Evolutionary conservation across 2,113 vertebrate genomes (phyloP), one percentile per base, ranked within the genome.

Genomic region (Muscicapa adusta): DNA sequence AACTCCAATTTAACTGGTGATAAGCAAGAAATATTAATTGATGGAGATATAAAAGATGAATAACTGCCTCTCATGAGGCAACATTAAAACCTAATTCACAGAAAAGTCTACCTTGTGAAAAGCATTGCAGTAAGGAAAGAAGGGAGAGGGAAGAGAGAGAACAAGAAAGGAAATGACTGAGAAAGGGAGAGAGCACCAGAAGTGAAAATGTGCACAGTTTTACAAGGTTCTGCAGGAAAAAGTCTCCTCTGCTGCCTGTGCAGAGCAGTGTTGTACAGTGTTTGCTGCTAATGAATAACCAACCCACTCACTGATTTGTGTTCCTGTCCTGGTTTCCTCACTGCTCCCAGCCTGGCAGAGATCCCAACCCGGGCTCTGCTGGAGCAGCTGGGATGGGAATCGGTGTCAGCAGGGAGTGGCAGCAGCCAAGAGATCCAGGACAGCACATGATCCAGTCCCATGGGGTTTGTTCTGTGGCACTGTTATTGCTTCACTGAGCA

Each of bases 1-100:
- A 96, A 87, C 33, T 89, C 89, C 40, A 78, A 57, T 91, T 96
- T 93, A 74, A 75, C 18, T 78, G 74, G 70, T 82, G 89, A 89
- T 85, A 89, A 94, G 65, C 23, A 33, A 89, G 87, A 94, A 94
- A 91, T 85, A 45, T 78, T 95, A 87, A 92, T 78, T 89, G 89
- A 93, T 89, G 83, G 76, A 80, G 47, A 70, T 74, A 89, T 67
- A 92, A 96, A 94, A 89, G 56, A 89, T 91, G 81, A 93, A 96
- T 89, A 96, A 87, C 61, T 87, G 36, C 57, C 10, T 81, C 61
- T 89, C 53, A 60, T 93, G 82, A 85, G 73, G 26, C 89, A 48
- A 33, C 73, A 89, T 91, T 96, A 89, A 92, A 94, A 89, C 47
- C 61, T 87, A 94, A 93, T 94, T 91, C 81, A 63, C 40, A 85